Evolutionary conservation across 2,113 vertebrate species (phyloP).

Genomic region (Vulpes vulpes): DNA sequence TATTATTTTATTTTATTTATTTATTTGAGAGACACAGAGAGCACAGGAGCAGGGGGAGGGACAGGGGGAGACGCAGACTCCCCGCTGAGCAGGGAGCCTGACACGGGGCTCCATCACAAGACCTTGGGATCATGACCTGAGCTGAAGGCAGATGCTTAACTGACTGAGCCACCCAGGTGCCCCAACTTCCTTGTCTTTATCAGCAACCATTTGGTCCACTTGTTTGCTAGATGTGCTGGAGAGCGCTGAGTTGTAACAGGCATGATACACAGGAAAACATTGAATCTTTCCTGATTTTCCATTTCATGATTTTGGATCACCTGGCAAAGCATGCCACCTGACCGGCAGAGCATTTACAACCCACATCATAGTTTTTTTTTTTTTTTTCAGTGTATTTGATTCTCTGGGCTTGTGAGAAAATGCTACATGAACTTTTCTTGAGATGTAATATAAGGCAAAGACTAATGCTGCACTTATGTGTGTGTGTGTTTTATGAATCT

Average conservation of each 20-base stretch:
- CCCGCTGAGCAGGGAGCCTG: no score
- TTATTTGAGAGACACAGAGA: no score
- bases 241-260: background rate
- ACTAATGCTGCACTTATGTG: fast-evolving
- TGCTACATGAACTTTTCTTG: background rate
- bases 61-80: no score
- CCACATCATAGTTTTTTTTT: background rate
- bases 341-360: background rate
- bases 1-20: no score
- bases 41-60: no score
- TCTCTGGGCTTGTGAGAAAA: background rate
- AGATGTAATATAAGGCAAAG: background rate
- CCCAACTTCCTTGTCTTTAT: no score
- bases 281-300: background rate
- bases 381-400: background rate
- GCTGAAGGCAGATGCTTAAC: no score
- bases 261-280: background rate
- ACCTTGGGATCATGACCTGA: no score
- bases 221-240: background rate
- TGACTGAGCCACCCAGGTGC: no score
- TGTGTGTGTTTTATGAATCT: background rate
- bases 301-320: background rate
- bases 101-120: no score
- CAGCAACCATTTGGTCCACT: fast-evolving
- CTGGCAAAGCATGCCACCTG: background rate